Evolutionary conservation across 2,888 invertebrate genomes (phyloP).

Genomic region (Masnerella sp.): DNA sequence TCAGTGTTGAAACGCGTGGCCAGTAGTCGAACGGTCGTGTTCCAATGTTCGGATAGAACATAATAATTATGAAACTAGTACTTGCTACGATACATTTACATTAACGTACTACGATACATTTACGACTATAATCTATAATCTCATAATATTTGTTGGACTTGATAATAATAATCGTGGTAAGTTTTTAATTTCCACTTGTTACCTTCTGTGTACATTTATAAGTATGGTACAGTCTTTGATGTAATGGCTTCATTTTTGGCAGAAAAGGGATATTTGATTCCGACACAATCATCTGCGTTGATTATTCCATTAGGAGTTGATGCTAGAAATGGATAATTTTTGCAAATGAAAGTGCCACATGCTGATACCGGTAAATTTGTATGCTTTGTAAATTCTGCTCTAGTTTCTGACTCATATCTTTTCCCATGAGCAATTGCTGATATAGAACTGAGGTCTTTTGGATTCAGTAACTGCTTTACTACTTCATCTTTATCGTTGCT

Average conservation of each 20-base stretch:
- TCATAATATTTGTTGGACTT: conserved; percentile 49
- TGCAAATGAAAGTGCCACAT: conserved; percentile 25
- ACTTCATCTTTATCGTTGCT: conserved; percentile 7
- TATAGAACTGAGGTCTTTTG: conserved; percentile 4
- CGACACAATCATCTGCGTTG: conserved; percentile 27
- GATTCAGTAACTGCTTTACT: conserved; percentile 5
- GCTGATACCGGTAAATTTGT: conserved; percentile 4
- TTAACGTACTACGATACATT: too few relatives aligned
- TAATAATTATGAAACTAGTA: too few relatives aligned
- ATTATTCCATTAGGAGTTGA: conserved; percentile 54
- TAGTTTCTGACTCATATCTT: conserved; percentile 36
- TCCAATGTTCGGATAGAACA: too few relatives aligned
- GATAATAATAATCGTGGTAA: conserved; percentile 49
- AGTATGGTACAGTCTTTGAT: conserved; percentile 40
- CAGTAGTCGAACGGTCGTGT: too few relatives aligned
- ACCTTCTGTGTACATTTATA: conserved; percentile 26
- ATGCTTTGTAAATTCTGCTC: conserved; percentile 17
- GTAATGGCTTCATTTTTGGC: conserved; percentile 24
- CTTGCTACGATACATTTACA: too few relatives aligned
- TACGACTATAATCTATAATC: too few relatives aligned
- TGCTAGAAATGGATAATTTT: conserved; percentile 39
- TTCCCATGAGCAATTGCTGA: conserved; percentile 41
- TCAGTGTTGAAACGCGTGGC: too few relatives aligned
- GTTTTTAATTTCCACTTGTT: conserved; percentile 28
- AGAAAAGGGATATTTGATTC: conserved; percentile 51